phyloP scores from a whole-genome alignment of 2,888 invertebrate genomes.

The Leptogaster cylindrica region DNA sequence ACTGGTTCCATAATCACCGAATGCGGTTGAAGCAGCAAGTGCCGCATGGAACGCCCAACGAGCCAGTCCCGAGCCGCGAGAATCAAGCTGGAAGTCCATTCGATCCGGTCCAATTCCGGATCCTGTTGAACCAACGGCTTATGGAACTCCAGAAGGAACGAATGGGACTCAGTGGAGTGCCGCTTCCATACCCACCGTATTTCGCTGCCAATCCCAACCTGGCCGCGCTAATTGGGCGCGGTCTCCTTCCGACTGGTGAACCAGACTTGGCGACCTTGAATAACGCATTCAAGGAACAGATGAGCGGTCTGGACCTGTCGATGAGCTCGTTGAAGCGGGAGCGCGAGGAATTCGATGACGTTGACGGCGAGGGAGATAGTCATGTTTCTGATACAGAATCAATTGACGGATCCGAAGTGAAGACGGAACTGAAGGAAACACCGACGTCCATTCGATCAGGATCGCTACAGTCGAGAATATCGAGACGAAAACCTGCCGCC shows the following conservation, averaged over 20 bases:
- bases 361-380: constrained; percentile 73
- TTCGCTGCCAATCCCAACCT: constrained; percentile 78
- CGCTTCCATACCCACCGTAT: constrained; percentile 78
- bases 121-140: constrained; percentile 86
- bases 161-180: constrained; percentile 78
- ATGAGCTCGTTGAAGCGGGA: constrained; percentile 82
- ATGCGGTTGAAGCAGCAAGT: constrained; percentile 95
- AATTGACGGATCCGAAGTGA: constrained; percentile 51
- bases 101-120: constrained; percentile 90
- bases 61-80: constrained; percentile 77
- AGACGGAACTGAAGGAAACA: constrained; percentile 51
- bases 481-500: constrained; percentile 90
- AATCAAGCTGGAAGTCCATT: constrained; percentile 76
- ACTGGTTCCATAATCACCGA: constrained; percentile 99
- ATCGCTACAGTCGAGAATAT: constrained; percentile 63
- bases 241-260: constrained; percentile 68
- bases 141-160: constrained; percentile 86
- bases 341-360: constrained; percentile 63
- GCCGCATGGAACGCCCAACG: constrained; percentile 76
- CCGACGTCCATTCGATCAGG: constrained; percentile 61
- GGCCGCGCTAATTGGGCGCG: constrained; percentile 77
- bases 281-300: constrained; percentile 76
- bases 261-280: constrained; percentile 65
- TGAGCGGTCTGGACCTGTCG: constrained; percentile 85
- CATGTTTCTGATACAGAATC: constrained; percentile 57